phyloP scores from a whole-genome alignment of 2,113 vertebrate species.

The Trematocara nigrifrons region DNA sequence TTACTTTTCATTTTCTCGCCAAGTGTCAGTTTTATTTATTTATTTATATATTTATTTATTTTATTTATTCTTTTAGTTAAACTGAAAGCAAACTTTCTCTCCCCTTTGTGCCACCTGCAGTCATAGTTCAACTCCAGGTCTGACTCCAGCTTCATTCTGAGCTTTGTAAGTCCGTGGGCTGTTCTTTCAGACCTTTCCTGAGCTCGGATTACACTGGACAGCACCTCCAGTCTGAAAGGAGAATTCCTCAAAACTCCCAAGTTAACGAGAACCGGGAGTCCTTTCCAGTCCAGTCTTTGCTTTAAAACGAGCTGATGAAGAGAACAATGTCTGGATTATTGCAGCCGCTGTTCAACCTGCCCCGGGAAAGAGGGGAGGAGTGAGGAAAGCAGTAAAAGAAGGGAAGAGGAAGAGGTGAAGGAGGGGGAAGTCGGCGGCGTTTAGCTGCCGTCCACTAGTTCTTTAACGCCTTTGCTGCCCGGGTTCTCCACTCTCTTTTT shows the following conservation, averaged over 20 bases:
- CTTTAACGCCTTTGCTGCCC: conserved; percentile 13
- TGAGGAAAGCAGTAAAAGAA: conserved; percentile 21
- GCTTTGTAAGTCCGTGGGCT: background rate
- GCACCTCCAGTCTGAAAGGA: background rate
- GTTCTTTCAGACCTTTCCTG: background rate
- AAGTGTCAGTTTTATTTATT: background rate
- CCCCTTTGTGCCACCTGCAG: background rate
- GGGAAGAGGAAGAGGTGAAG: background rate
- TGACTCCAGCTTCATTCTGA: background rate
- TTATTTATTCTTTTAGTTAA: background rate
- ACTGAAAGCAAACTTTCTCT: conserved; percentile 1
- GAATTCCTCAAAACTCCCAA: conserved; percentile 6
- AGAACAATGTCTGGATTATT: conserved; percentile 71
- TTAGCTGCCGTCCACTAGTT: conserved; percentile 52
- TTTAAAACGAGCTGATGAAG: background rate
- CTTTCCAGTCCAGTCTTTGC: background rate
- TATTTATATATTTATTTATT: background rate
- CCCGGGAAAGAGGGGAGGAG: conserved; percentile 19
- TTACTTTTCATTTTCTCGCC: background rate
- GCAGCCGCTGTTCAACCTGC: conserved; percentile 11
- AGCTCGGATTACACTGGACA: conserved; percentile 18
- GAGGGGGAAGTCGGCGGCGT: conserved; percentile 25
- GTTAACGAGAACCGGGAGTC: background rate
- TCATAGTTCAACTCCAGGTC: background rate
- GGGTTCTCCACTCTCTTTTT: conserved; percentile 7